Evolutionary conservation across 2,888 invertebrate genomes (phyloP), one percentile per base, ranked within the genome.

Genomic region (Plutella xylostella): DNA sequence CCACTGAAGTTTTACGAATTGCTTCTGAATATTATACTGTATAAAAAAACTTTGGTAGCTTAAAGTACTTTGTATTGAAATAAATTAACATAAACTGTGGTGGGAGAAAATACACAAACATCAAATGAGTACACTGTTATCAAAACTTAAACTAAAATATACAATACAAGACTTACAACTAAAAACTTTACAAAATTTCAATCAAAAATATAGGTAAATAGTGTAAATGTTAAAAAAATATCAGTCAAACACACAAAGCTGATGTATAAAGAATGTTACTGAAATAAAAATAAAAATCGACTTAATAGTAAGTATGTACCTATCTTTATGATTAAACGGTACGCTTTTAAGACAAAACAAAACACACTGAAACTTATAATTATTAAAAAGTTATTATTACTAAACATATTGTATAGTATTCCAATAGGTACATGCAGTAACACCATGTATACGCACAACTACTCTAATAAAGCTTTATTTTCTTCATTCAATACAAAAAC

Each of bases 391-490:
- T n/a, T n/a, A n/a, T n/a, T n/a, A 28, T 4, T 28, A 3, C 28
- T 28, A 28, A n/a, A 28, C 28, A 28, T 28, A 4, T 28, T 12
- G n/a, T n/a, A 28, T 28, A 12, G 28, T 28, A 28, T 3, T 28
- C n/a, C 28, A 34, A 15, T 15, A 25, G 39, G 39, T 39, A 25
- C 39, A 15, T 25, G 12, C 12, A 39, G 25, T 25, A 39, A 39
- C 21, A 21, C 22, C 11, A 37, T 45, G 43, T 51, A 50, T 52
- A 51, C 40, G 50, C 47, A 45, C 40, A 43, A 61, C 65, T 74
- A 75, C 58, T 66, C 76, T 79, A 80, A 72, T 80, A 80, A 80
- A 80, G 80, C 80, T 80, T 72, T 74, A 68, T 60, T 66, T 66
- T 67, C 63, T 72, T 61, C 60, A n/a, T n/a, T n/a, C n/a, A n/a